These are phyloP conservation scores for Zaprionus taronus DNA, from an alignment of 1,140 invertebrate genomes.

Conservation along the genomic window DNA sequence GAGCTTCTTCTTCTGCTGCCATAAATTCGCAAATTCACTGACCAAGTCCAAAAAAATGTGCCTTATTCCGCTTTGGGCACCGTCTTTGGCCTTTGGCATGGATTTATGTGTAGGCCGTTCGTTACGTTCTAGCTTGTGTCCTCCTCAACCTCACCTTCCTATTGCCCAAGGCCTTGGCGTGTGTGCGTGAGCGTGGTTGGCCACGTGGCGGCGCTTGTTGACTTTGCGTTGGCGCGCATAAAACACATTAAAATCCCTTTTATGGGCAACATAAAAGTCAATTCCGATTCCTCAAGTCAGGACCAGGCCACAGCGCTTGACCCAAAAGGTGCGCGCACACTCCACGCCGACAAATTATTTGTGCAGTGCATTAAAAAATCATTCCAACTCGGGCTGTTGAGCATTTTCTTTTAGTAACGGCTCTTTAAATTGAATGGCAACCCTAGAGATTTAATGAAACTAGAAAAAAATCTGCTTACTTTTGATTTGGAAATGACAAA, in stretches of 20 bases:
- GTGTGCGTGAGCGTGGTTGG: conserved; percentile 32
- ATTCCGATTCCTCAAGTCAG: conserved; percentile 54
- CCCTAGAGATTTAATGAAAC: conserved; percentile 1
- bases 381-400: conserved; percentile 12
- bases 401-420: conserved; percentile 19
- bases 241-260: conserved; percentile 78
- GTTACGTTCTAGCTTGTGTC: not conserved
- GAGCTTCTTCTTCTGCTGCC: not conserved
- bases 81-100: conserved; percentile 37
- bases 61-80: conserved; percentile 59
- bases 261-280: conserved; percentile 76
- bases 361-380: conserved; percentile 39
- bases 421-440: conserved; percentile 16
- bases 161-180: conserved; percentile 8
- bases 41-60: conserved; percentile 48
- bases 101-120: conserved; percentile 65
- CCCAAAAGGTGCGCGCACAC: conserved; percentile 26
- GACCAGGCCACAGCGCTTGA: conserved; percentile 30
- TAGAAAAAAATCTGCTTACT: not conserved
- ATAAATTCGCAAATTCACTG: conserved; percentile 49
- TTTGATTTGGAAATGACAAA: not conserved
- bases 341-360: conserved; percentile 31
- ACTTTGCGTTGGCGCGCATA: conserved; percentile 54
- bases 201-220: conserved; percentile 24
- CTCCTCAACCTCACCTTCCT: not conserved